phyloP scores from a whole-genome alignment of 2,888 invertebrate species.

The Ganaspis brasiliensis region DNA sequence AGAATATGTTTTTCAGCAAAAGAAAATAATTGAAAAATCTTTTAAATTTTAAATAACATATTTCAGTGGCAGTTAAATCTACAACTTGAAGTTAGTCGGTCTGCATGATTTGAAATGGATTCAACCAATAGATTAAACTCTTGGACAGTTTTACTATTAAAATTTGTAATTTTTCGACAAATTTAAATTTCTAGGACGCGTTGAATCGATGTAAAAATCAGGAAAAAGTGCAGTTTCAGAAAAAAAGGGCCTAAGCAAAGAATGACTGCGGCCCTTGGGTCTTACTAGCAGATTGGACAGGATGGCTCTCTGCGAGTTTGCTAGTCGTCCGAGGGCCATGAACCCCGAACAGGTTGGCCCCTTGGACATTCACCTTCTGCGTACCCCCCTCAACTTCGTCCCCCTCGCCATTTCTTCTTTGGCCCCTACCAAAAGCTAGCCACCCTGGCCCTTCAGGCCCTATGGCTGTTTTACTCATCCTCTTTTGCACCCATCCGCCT shows the following conservation, averaged over 20 bases:
- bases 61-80: too few species aligned
- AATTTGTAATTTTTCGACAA: too few species aligned
- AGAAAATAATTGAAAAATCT: too few species aligned
- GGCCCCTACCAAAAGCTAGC: conserved; percentile 57
- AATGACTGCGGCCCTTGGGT: conserved; percentile 63
- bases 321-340: conserved; percentile 80
- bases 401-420: conserved; percentile 57
- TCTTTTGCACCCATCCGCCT: conserved; percentile 54
- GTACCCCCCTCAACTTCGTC: conserved; percentile 60
- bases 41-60: too few species aligned
- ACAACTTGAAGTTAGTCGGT: too few species aligned
- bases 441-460: conserved; percentile 51
- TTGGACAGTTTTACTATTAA: too few species aligned
- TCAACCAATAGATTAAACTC: too few species aligned
- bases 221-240: not conserved
- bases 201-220: not conserved
- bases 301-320: conserved; percentile 72
- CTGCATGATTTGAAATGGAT: too few species aligned
- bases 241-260: conserved; percentile 46
- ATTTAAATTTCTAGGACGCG: too few species aligned
- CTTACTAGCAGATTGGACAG: conserved; percentile 73
- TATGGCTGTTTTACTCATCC: conserved; percentile 35
- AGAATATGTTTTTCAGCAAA: too few species aligned
- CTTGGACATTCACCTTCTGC: conserved; percentile 80
- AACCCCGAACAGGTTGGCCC: conserved; percentile 81